These are phyloP conservation scores for Parazoanthus swiftii DNA, from an alignment of 92 coral and sea anemone genomes.

Conservation along the genomic window DNA sequence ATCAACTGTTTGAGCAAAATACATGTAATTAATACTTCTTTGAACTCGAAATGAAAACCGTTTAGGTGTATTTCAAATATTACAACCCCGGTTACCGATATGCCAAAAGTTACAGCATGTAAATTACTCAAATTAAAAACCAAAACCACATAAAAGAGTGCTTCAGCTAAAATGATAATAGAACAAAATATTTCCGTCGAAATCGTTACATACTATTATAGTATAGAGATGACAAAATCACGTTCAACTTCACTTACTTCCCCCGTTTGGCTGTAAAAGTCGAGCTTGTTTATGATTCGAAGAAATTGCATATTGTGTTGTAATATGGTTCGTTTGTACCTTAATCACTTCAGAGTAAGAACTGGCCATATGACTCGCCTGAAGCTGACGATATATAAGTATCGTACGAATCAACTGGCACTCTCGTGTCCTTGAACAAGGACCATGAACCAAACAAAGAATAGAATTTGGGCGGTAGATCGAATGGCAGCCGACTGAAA, in stretches of 20 bases:
- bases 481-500: conserved; percentile 4
- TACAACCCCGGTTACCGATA: background rate
- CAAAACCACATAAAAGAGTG: background rate
- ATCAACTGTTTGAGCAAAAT: background rate
- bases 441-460: background rate
- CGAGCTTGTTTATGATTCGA: background rate
- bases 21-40: background rate
- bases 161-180: background rate
- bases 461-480: background rate
- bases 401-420: background rate
- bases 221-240: background rate
- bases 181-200: background rate
- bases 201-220: background rate
- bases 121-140: background rate
- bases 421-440: background rate
- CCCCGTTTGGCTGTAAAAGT: background rate
- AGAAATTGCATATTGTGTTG: conserved; percentile 12
- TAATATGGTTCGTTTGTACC: background rate
- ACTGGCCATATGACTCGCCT: background rate
- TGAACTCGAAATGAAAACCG: too few species aligned
- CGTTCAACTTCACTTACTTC: background rate
- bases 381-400: conserved; percentile 8
- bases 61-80: too few species aligned
- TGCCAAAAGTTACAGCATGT: background rate
- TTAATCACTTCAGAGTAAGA: conserved; percentile 7